Evolutionary conservation across 2,888 invertebrate species (phyloP), one percentile per base, ranked within the genome.

Genomic region (Ochropacha duplaris): DNA sequence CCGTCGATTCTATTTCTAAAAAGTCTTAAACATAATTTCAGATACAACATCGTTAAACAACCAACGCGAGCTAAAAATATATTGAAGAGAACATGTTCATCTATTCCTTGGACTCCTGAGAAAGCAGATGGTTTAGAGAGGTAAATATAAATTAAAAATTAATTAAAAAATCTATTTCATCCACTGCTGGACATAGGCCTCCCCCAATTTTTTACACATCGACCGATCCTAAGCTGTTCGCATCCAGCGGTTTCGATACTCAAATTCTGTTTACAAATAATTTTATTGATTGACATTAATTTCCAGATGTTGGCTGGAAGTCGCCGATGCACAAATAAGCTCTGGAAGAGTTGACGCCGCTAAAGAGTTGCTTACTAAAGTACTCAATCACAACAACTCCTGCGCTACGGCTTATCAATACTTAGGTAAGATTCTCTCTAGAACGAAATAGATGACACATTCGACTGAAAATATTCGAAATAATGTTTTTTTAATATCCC

Each of bases 111-210:
- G 99, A 98, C 96, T 14, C 97, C 98, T 69, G 98, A 99, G 83
- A 98, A 99, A 75, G 98, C 99, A 0, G 99, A 99, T 77, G 98
- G 99, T 75, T 91, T 99, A 60, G 99, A 99, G 89, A 95, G 86
- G 92, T 87, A 58, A 64, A 36, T 34, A n/a, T 9, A 36, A 28
- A n/a, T 12, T n/a, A n/a, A n/a, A n/a, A 24, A 54, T 22, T 22
- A 36, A 44, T 22, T 11, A 16, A 12, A 22, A 12, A 28, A 28
- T 3, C 8, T 28, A 28, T 6, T 28, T 28, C n/a, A n/a, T n/a
- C n/a, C n/a, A n/a, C n/a, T n/a, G n/a, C n/a, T n/a, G n/a, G n/a
- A n/a, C n/a, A n/a, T n/a, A n/a, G n/a, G n/a, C n/a, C n/a, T n/a
- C n/a, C n/a, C n/a, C n/a, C n/a, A n/a, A n/a, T n/a, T n/a, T n/a